These are phyloP conservation scores for Papilio glaucus DNA, from an alignment of 1,140 invertebrate genomes.

Conservation along the genomic window DNA sequence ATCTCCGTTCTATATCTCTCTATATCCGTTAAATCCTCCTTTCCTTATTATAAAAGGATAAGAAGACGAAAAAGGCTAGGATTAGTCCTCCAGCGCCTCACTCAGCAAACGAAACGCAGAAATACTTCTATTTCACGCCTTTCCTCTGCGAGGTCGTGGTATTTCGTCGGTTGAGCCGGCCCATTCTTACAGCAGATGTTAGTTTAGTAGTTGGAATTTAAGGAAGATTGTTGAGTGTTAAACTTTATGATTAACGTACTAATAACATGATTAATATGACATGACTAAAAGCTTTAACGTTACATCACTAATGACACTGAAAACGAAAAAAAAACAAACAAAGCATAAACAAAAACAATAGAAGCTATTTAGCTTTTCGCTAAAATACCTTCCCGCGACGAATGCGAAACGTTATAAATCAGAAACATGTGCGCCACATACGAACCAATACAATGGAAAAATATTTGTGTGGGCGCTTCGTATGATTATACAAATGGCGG, in stretches of 20 bases:
- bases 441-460: constrained; percentile 27
- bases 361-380: background rate
- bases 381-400: background rate
- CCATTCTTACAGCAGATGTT: no score
- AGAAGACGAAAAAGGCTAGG: no score
- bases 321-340: constrained; percentile 12
- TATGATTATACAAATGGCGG: constrained; percentile 17
- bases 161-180: no score
- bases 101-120: no score
- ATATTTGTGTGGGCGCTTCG: constrained; percentile 28
- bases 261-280: background rate
- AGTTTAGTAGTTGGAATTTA: no score
- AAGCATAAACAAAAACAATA: constrained; percentile 25
- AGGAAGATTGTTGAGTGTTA: no score
- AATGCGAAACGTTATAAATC: constrained; percentile 28
- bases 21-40: no score
- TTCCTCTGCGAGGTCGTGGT: no score
- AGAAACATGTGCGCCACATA: background rate
- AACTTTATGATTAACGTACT: background rate
- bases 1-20: no score
- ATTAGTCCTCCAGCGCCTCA: no score
- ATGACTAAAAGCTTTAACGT: background rate
- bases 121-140: no score
- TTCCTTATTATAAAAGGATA: no score
- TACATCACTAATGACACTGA: background rate